These are phyloP conservation scores for Protobothrops flavoviridis DNA, from an alignment of 2,113 vertebrate species.

Conservation along the genomic window DNA sequence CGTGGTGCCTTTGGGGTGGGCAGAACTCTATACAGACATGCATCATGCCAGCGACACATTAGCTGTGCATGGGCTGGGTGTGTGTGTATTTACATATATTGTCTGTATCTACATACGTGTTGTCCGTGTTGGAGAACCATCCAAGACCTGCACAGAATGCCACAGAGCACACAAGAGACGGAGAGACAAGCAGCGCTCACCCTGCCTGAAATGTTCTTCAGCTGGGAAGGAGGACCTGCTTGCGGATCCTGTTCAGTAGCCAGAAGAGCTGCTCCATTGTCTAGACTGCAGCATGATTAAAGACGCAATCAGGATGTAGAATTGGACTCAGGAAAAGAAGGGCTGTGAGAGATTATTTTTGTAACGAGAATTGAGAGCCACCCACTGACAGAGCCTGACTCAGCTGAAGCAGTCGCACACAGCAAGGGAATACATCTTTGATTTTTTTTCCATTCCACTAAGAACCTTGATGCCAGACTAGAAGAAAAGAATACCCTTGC, in stretches of 20 bases:
- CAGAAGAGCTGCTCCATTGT: conserved; percentile 8
- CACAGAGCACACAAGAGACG: conserved; percentile 26
- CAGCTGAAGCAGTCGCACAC: neutral
- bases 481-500: neutral
- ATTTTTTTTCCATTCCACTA: neutral
- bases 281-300: conserved; percentile 12
- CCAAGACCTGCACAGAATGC: conserved; percentile 5
- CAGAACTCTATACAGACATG: conserved; percentile 42
- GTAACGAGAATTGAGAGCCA: conserved; percentile 9
- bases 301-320: neutral
- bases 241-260: neutral
- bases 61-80: conserved; percentile 55
- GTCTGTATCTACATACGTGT: conserved; percentile 66
- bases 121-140: conserved; percentile 37
- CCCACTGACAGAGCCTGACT: neutral
- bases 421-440: neutral
- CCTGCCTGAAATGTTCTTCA: neutral
- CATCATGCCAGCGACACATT: conserved; percentile 43
- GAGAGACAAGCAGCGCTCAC: neutral
- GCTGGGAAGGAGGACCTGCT: neutral
- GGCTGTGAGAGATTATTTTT: conserved; percentile 18
- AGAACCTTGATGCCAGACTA: neutral
- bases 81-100: conserved; percentile 67
- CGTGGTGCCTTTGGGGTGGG: conserved; percentile 11
- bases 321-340: conserved; percentile 3